Conservation (phyloP, 2,113 vertebrate genomes). For the Aplodontia rufa region DNA sequence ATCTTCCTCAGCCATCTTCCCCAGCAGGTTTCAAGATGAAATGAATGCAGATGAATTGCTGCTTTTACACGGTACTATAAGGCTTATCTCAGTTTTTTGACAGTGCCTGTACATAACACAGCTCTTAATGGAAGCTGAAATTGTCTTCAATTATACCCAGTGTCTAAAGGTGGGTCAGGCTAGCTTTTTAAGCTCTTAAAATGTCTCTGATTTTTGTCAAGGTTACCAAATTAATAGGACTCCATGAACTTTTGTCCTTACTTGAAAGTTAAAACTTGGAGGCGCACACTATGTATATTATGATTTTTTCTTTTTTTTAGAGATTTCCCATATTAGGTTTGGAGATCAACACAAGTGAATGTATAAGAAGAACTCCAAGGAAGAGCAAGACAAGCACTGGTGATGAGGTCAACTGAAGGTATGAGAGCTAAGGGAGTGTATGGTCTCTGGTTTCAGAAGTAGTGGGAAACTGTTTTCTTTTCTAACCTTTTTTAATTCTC, state of each 20-base stretch:
- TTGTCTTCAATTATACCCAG: conserved; percentile 73
- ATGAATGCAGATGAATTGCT: conserved; percentile 75
- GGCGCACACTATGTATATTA: neutral
- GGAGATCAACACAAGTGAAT: conserved; percentile 18
- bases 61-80: conserved; percentile 52
- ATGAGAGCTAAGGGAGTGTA: accelerated
- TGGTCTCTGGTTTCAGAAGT: neutral
- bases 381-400: neutral
- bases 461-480: neutral
- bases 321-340: neutral
- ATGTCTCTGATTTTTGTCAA: conserved; percentile 68
- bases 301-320: neutral
- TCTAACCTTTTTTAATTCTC: neutral
- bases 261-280: conserved; percentile 60
- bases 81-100: conserved; percentile 70
- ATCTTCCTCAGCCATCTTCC: conserved; percentile 43
- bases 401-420: neutral
- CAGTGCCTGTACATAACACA: conserved; percentile 70
- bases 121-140: conserved; percentile 78
- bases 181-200: conserved; percentile 75
- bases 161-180: conserved; percentile 79
- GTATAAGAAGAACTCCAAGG: neutral
- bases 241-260: conserved; percentile 66
- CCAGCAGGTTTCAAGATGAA: conserved; percentile 60
- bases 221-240: conserved; percentile 73